These are phyloP conservation scores for Trichopria drosophilae DNA, from an alignment of 2,888 invertebrate genomes.

Conservation along the genomic window DNA sequence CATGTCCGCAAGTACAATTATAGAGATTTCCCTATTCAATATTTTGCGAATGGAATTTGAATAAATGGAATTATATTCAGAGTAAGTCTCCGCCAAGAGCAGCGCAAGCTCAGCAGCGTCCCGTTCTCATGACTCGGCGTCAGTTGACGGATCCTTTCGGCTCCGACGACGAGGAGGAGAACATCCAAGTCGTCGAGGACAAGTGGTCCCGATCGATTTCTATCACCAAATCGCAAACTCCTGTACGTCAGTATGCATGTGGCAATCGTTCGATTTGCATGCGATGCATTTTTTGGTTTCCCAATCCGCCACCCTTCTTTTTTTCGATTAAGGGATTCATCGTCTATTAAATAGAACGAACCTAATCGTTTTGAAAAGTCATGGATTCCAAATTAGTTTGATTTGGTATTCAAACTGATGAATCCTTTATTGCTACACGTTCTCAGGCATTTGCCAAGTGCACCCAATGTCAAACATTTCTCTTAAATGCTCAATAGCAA, in stretches of 20 bases:
- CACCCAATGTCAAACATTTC: too few species aligned
- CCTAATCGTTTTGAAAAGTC: too few species aligned
- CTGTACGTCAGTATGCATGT: conserved; percentile 53
- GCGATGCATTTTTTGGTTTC: conserved; percentile 18
- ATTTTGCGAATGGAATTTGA: too few species aligned
- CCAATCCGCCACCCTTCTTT: background rate
- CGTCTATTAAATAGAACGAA: too few species aligned
- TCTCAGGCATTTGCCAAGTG: too few species aligned
- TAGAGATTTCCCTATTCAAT: too few species aligned
- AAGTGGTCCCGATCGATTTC: conserved; percentile 54
- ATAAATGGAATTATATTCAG: conserved; percentile 43
- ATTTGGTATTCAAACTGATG: too few species aligned
- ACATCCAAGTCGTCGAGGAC: conserved; percentile 54
- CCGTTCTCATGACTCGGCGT: conserved; percentile 77
- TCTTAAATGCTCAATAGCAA: too few species aligned
- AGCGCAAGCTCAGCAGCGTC: conserved; percentile 45
- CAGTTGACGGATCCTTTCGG: conserved; percentile 88
- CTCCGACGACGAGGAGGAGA: conserved; percentile 74
- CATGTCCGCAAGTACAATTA: too few species aligned
- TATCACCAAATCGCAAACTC: conserved; percentile 50
- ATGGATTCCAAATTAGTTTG: too few species aligned
- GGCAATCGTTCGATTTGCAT: conserved; percentile 29
- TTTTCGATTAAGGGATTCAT: too few species aligned
- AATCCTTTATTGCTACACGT: too few species aligned
- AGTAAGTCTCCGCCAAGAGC: conserved; percentile 57